These are phyloP conservation scores for Carassius gibelio DNA, from an alignment of 2,113 vertebrate genomes.

Conservation along the genomic window DNA sequence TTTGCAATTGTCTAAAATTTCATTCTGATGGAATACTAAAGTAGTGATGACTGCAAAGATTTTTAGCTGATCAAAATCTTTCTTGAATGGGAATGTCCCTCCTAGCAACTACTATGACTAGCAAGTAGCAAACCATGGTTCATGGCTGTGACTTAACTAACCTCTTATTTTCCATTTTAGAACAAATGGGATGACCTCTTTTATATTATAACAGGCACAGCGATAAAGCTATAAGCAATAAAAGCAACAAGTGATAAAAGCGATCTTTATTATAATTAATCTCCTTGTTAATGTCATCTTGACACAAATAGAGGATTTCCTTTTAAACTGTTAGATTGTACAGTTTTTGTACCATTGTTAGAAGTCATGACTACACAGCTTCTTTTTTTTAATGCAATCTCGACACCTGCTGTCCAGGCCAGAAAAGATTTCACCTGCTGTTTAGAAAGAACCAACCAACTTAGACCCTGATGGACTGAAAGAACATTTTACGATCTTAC, in stretches of 20 bases:
- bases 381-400: conserved; percentile 42
- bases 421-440: conserved; percentile 13
- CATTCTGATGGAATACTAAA: too few relatives aligned
- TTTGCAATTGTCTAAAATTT: too few relatives aligned
- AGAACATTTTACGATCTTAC: conserved; percentile 27
- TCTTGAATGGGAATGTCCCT: background rate
- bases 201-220: background rate
- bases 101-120: background rate
- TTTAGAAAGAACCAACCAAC: background rate
- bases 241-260: background rate
- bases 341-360: background rate
- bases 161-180: too few relatives aligned
- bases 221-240: background rate
- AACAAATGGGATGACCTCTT: background rate
- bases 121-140: background rate
- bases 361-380: background rate
- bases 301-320: background rate
- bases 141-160: background rate
- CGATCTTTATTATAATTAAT: background rate
- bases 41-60: too few relatives aligned
- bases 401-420: conserved; percentile 50
- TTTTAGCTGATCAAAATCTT: background rate
- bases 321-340: background rate
- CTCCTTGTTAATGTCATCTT: background rate
- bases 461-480: conserved; percentile 17